These are phyloP conservation scores for Brachionus calyciflorus DNA, from an alignment of 1,140 invertebrate species.

Conservation along the genomic window DNA sequence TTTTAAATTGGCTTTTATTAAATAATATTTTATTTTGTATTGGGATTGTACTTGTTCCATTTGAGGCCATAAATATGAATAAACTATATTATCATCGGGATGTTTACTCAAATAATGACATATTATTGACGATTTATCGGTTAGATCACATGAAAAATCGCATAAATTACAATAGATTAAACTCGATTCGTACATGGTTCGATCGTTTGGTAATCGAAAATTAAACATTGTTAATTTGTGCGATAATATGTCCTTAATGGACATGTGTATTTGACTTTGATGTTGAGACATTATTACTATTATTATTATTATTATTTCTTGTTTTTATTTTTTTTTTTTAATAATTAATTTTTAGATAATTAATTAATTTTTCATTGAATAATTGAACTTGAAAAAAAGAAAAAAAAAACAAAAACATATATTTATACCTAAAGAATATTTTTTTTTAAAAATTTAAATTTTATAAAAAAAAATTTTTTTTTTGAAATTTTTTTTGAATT, in stretches of 20 bases:
- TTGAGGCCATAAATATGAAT: conserved; percentile 41
- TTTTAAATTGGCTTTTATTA: conserved; percentile 42
- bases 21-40: conserved; percentile 44
- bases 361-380: too few relatives aligned
- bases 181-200: conserved; percentile 46
- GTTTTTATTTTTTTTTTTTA: too few relatives aligned
- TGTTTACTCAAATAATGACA: conserved; percentile 32
- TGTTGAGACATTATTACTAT: conserved; percentile 1
- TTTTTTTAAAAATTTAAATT: too few relatives aligned
- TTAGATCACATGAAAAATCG: conserved; percentile 42
- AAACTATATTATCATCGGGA: conserved; percentile 42
- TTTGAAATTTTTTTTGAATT: neutral
- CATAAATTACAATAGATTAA: conserved; percentile 42
- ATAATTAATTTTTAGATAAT: too few relatives aligned
- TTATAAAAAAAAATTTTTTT: too few relatives aligned
- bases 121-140: conserved; percentile 29
- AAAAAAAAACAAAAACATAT: too few relatives aligned
- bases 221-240: conserved; percentile 23
- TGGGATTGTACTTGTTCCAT: conserved; percentile 1
- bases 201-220: conserved; percentile 24
- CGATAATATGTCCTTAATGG: conserved; percentile 29
- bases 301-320: too few relatives aligned
- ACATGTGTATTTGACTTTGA: neutral
- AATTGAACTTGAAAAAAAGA: too few relatives aligned
- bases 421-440: too few relatives aligned